Evolutionary conservation across 2,797 vertebrate genomes (phyloP).

Genomic region (Scarus forsteni): DNA sequence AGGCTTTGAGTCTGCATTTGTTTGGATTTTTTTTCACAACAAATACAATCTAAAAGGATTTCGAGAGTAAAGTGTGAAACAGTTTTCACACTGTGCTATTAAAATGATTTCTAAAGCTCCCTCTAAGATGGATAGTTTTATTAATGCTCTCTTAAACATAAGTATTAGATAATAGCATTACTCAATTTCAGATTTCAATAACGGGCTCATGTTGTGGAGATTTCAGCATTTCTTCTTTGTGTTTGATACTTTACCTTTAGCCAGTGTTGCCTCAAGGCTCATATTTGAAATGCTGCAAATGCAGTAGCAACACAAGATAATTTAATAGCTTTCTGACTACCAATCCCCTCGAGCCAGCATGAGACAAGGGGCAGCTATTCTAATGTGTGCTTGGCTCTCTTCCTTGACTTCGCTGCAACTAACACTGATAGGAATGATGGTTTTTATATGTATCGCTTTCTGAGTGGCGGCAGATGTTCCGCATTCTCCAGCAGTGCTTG

Average conservation of each 20-base stretch:
- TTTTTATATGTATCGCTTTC: slow-evolving; percentile 80
- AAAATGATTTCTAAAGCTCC: slow-evolving; percentile 10
- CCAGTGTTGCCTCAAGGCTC: slow-evolving; percentile 70
- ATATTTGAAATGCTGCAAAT: slow-evolving; percentile 80
- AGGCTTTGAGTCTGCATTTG: background rate
- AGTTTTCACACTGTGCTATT: background rate
- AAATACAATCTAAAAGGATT: background rate
- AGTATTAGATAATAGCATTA: slow-evolving; percentile 28
- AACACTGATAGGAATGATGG: slow-evolving; percentile 77
- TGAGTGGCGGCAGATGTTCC: slow-evolving; percentile 84
- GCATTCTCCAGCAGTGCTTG: slow-evolving; percentile 79
- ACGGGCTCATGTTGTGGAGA: slow-evolving; percentile 28
- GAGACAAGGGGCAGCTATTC: slow-evolving; percentile 70
- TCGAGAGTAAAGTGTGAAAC: background rate
- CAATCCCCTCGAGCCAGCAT: slow-evolving; percentile 80
- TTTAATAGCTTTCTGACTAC: slow-evolving; percentile 85
- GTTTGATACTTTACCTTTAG: slow-evolving; percentile 67
- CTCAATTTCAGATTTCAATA: slow-evolving; percentile 38
- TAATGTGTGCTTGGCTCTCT: slow-evolving; percentile 76
- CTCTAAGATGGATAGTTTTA: slow-evolving; percentile 10
- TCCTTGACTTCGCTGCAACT: slow-evolving; percentile 69
- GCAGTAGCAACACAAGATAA: slow-evolving; percentile 76
- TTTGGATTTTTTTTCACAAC: background rate
- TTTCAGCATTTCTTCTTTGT: slow-evolving; percentile 39
- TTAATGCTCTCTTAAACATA: slow-evolving; percentile 28